Evolutionary conservation across 2,113 vertebrate species (phyloP).

Genomic region (Sapajus apella): DNA sequence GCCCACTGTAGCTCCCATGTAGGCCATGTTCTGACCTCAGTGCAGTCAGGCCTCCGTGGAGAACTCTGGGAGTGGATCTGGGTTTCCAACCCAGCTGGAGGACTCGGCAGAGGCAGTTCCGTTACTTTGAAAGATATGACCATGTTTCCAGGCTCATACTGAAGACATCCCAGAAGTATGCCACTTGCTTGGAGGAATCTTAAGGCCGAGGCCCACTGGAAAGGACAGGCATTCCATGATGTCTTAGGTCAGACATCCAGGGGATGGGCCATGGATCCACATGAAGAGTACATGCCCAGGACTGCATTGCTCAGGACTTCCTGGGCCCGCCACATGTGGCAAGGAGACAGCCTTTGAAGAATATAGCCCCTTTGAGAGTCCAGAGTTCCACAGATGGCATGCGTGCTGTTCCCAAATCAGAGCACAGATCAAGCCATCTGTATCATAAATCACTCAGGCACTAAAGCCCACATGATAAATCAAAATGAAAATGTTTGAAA

Average conservation of each 20-base stretch:
- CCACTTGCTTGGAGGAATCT: background rate
- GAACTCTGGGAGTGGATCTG: background rate
- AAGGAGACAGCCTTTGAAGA: background rate
- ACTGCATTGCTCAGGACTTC: background rate
- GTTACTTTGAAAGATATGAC: background rate
- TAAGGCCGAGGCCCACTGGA: background rate
- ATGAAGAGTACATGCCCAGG: background rate
- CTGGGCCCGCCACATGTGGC: background rate
- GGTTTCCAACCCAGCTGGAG: no score
- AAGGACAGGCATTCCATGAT: background rate
- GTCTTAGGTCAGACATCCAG: background rate
- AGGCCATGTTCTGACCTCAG: background rate
- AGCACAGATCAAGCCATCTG: background rate
- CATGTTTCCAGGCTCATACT: background rate
- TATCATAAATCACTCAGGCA: background rate
- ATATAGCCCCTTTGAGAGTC: background rate
- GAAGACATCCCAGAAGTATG: background rate
- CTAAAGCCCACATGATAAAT: background rate
- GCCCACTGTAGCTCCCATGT: background rate
- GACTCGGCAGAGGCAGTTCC: background rate
- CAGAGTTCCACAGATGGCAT: background rate
- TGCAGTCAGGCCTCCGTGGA: background rate
- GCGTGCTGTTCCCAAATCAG: background rate
- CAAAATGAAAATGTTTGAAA: slow-evolving; percentile 21
- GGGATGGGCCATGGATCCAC: background rate